Evolutionary conservation across 2,113 vertebrate species (phyloP), one percentile per base, ranked within the genome.

Genomic region (Oreochromis aureus): DNA sequence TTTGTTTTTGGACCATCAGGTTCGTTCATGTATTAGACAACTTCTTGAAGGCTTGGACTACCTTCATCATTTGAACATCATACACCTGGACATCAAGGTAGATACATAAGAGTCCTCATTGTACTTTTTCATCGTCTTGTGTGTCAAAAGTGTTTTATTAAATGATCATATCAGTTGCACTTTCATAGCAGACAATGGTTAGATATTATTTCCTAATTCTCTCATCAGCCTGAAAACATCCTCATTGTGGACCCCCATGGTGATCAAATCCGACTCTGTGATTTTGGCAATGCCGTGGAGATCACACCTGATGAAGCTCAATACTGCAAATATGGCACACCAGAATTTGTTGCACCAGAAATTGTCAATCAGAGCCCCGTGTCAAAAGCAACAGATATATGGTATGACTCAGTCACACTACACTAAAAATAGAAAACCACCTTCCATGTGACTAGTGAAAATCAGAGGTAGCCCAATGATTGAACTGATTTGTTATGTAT

Each of bases 81-180:
- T 99, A 78, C 98, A 99, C 92, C 95, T 99, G 73, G 99, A 99
- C 87, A 97, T 99, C 86, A 99, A 99, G 98, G 98, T 97, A 83
- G 24, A 27, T 30, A 32, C 27, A 56, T 7, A 6, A 16, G 4
- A 1, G 44, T 19, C 2, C 18, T 19, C 27, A 22, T 0, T 15
- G 0, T 13, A 22, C 15, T 10, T 46, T 30, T 85, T 39, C 19
- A 48, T 73, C 4, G 10, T 71, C 15, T 51, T 30, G 24, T 48
- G 44, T 30, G 6, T 48, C 44, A 76, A 16, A 48, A 48, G 6
- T 4, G 48, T 30, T 30, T 30, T 76, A 48, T 30, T 48, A 54
- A 63, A 81, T n/a, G 18, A 44, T 79, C 6, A 27, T 11, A 19
- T 36, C 41, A 24, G 39, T 80, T 19, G 15, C 6, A 3, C 22